Conservation (phyloP, 2,888 invertebrate species). For the Trichopoda pennipes region DNA sequence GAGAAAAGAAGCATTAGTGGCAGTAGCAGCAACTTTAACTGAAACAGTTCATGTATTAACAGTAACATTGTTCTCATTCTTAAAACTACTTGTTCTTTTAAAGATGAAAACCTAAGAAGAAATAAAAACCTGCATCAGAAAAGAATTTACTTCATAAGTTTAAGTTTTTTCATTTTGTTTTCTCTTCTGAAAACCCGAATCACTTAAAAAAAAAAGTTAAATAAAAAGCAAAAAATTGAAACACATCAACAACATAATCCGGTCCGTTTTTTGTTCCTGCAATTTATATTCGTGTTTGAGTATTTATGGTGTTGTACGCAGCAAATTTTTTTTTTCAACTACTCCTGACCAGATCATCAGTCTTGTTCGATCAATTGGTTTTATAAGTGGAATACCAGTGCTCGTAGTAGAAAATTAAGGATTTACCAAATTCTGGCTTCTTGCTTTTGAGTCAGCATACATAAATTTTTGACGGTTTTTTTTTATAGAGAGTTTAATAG, state of each 20-base stretch:
- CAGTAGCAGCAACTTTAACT: conserved; percentile 28
- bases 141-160: conserved; percentile 58
- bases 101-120: conserved; percentile 31
- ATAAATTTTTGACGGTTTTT: conserved; percentile 26
- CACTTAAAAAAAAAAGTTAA: conserved; percentile 42
- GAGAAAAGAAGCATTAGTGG: conserved; percentile 3
- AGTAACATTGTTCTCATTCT: conserved; percentile 62
- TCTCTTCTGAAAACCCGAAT: conserved; percentile 50
- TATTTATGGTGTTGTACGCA: conserved; percentile 41
- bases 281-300: conserved; percentile 24
- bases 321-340: conserved; percentile 32
- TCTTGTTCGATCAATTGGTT: conserved; percentile 80
- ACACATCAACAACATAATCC: conserved; percentile 65
- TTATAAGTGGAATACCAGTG: conserved; percentile 69
- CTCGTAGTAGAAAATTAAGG: conserved; percentile 21
- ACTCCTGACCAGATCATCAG: conserved; percentile 72
- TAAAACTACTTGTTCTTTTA: conserved; percentile 52
- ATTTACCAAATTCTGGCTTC: conserved; percentile 30
- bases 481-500: neutral
- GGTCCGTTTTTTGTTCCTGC: conserved; percentile 42
- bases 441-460: neutral
- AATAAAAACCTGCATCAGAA: neutral
- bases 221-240: conserved; percentile 3
- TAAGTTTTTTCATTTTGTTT: conserved; percentile 9
- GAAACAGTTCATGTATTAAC: conserved; percentile 59